Percentiles rank a stretch among this genome's conserved stretches.
Conservation (phyloP, 1,140 invertebrate genomes). For the Apolygus lucorum region DNA sequence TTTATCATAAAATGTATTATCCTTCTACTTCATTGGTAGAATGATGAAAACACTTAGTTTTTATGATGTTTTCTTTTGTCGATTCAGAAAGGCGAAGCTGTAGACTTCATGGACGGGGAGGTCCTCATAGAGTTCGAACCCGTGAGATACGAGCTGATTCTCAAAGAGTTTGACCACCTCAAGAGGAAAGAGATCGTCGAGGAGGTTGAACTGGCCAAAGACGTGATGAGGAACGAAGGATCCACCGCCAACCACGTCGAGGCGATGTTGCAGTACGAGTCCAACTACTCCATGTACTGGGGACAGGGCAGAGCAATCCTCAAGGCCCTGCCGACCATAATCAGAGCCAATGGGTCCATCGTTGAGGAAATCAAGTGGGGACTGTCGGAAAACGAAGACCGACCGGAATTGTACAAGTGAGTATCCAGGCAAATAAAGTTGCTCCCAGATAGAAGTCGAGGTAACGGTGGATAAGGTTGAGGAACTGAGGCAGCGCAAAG, state of each 20-base stretch:
- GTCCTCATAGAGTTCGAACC: constrained; percentile 70
- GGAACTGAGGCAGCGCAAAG: background rate
- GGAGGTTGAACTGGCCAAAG: constrained; percentile 47
- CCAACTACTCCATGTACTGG: constrained; percentile 61
- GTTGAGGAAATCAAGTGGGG: constrained; percentile 59
- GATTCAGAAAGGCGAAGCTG: constrained; percentile 44
- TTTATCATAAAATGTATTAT: no score
- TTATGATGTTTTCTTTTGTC: no score
- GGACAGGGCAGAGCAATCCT: constrained; percentile 65
- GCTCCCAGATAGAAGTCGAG: no score
- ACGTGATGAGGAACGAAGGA: constrained; percentile 52
- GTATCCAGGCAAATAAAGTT: no score
- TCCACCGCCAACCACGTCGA: constrained; percentile 47
- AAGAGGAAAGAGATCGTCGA: constrained; percentile 48
- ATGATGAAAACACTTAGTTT: no score
- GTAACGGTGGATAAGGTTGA: background rate
- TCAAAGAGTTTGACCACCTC: constrained; percentile 50
- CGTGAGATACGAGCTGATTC: constrained; percentile 57
- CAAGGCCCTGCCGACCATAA: constrained; percentile 59
- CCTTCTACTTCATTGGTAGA: no score
- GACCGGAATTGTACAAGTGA: constrained; percentile 48
- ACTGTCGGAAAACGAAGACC: constrained; percentile 46
- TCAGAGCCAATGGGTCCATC: constrained; percentile 48
- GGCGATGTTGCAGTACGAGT: constrained; percentile 58
- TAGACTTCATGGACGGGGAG: constrained; percentile 53